phyloP scores from a whole-genome alignment of 2,113 vertebrate species.

The Porphyrio hochstetteri region DNA sequence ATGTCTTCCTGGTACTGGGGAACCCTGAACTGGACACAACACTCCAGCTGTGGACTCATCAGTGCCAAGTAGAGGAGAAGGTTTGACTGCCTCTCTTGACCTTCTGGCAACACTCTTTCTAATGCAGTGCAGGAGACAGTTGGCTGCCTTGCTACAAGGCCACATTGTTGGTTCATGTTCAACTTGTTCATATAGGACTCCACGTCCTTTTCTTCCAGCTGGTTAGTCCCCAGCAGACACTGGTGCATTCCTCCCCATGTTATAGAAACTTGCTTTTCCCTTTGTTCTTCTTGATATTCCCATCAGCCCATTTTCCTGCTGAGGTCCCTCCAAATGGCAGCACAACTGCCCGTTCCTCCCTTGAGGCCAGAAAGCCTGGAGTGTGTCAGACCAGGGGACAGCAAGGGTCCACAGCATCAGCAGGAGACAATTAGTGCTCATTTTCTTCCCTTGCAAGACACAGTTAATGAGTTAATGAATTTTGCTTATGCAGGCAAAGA shows the following conservation, averaged over 20 bases:
- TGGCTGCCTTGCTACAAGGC: neutral
- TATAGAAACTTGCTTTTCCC: neutral
- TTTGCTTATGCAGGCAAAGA: neutral
- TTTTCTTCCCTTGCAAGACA: conserved; percentile 34
- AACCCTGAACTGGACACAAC: neutral
- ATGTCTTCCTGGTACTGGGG: neutral
- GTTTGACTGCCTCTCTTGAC: neutral
- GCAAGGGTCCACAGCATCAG: neutral
- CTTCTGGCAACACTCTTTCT: neutral
- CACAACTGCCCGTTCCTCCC: neutral
- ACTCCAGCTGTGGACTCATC: neutral
- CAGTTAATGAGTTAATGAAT: conserved; percentile 44
- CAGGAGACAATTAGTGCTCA: conserved; percentile 24
- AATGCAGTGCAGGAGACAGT: neutral
- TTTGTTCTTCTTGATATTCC: neutral
- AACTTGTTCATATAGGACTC: neutral
- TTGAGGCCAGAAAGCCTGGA: neutral
- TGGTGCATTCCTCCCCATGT: neutral
- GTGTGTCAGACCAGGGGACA: neutral
- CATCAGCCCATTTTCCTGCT: neutral
- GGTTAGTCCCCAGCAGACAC: neutral
- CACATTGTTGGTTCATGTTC: neutral
- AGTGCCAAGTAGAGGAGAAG: neutral
- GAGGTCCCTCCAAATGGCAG: neutral
- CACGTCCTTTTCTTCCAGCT: neutral